Evolutionary conservation across 2,113 vertebrate genomes (phyloP).

Genomic region (Canis aureus): DNA sequence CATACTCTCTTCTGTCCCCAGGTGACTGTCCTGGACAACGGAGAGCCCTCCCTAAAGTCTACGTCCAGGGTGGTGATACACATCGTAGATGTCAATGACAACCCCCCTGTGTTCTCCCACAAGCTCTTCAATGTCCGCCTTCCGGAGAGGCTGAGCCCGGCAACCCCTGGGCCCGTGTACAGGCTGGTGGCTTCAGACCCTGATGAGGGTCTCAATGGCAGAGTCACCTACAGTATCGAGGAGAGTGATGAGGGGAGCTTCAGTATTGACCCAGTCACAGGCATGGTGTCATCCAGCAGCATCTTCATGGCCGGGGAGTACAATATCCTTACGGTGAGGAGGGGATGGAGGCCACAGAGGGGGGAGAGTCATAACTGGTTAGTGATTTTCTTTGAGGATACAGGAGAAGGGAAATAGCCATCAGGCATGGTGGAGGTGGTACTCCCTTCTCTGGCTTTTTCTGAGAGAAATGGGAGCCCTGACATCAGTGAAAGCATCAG

Average conservation of each 20-base stretch:
- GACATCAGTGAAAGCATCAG: not conserved
- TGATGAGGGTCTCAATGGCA: conserved; percentile 92
- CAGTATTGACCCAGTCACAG: conserved; percentile 90
- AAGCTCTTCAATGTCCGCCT: conserved; percentile 94
- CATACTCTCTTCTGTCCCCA: conserved; percentile 78
- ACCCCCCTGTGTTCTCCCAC: conserved; percentile 92
- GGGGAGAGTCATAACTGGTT: accelerated
- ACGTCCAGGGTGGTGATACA: conserved; percentile 93
- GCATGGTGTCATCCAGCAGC: conserved; percentile 90
- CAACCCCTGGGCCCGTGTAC: conserved; percentile 86
- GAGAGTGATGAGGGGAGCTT: conserved; percentile 89
- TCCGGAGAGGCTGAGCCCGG: conserved; percentile 83
- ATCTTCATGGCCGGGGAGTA: conserved; percentile 93
- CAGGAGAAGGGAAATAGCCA: not conserved
- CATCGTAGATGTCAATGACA: conserved; percentile 95
- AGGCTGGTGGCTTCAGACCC: conserved; percentile 93
- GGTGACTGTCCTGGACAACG: conserved; percentile 95
- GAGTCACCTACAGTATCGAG: conserved; percentile 92
- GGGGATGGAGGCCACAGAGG: accelerated
- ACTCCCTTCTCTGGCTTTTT: not conserved
- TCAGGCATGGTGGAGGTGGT: too few species aligned
- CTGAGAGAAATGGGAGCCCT: not conserved
- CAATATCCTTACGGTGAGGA: conserved; percentile 94
- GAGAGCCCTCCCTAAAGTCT: conserved; percentile 91
- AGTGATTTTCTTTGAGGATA: not conserved